Percentiles rank a stretch among this genome's conserved stretches.
phyloP scores from a whole-genome alignment of 2,113 vertebrate species.

The Xerus inauris region DNA sequence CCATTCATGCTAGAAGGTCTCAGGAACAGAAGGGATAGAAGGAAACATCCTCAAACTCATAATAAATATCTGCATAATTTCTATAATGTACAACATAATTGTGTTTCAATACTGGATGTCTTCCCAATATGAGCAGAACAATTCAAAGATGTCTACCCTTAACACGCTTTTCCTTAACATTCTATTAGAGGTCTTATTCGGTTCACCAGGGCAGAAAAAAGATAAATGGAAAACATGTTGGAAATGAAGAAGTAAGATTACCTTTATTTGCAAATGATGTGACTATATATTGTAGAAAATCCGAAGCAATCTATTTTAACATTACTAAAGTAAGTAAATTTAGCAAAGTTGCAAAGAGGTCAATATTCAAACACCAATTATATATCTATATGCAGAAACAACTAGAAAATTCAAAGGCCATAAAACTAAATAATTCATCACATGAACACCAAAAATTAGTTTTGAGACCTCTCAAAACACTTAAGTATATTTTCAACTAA shows the following conservation, averaged over 20 bases:
- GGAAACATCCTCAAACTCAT: constrained; percentile 8
- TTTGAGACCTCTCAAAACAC: background rate
- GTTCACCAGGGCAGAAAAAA: background rate
- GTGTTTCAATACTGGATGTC: background rate
- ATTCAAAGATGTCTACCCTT: background rate
- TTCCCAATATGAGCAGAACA: background rate
- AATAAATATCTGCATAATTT: background rate
- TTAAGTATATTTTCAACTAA: background rate
- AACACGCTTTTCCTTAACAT: background rate
- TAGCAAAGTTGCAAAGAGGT: background rate
- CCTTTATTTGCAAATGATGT: background rate
- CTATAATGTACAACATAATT: background rate
- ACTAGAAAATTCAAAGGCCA: background rate
- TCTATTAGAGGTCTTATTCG: background rate
- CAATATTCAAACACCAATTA: background rate
- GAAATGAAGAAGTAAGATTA: background rate
- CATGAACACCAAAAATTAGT: background rate
- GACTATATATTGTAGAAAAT: background rate
- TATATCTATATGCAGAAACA: background rate
- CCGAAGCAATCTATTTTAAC: background rate
- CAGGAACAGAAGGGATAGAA: background rate
- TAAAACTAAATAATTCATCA: background rate
- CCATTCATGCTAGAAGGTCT: background rate
- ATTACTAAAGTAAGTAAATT: background rate
- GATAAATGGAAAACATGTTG: background rate